phyloP scores from a whole-genome alignment of 2,888 invertebrate genomes.

The Leptinotarsa juncta region DNA sequence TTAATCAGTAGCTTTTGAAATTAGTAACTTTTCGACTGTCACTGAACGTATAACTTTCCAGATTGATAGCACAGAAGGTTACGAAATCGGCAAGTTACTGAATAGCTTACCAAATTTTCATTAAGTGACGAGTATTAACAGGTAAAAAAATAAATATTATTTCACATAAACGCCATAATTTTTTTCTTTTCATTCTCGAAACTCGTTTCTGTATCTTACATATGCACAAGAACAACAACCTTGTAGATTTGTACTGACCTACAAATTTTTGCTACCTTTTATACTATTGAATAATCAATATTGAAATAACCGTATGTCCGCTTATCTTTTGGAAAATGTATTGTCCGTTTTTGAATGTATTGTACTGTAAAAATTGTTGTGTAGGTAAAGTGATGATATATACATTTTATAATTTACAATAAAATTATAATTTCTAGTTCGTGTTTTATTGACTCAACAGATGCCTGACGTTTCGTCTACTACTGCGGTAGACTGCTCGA shows the following conservation, averaged over 20 bases:
- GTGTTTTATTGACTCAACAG: background rate
- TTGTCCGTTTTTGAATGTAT: slow-evolving; percentile 14
- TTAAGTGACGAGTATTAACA: no score
- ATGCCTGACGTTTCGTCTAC: background rate
- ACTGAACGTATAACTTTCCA: no score
- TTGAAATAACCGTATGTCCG: slow-evolving; percentile 3
- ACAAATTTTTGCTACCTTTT: slow-evolving; percentile 9
- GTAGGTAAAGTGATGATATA: slow-evolving; percentile 21
- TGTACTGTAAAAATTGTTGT: slow-evolving; percentile 10
- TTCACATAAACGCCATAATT: background rate
- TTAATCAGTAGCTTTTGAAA: no score
- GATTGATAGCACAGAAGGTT: no score
- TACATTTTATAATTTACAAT: slow-evolving; percentile 21
- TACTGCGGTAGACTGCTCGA: no score
- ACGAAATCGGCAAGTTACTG: no score
- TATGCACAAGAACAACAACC: background rate
- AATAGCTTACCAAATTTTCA: no score
- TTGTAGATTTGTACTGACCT: background rate
- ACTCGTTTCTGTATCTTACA: background rate
- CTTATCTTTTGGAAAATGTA: slow-evolving; percentile 9
- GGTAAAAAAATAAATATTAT: no score
- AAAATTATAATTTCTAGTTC: slow-evolving; percentile 11
- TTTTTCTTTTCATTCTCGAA: background rate
- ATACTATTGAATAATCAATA: background rate
- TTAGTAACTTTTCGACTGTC: no score